These are phyloP conservation scores for Lasioglossum baleicum DNA, from an alignment of 1,140 invertebrate species.

Conservation along the genomic window DNA sequence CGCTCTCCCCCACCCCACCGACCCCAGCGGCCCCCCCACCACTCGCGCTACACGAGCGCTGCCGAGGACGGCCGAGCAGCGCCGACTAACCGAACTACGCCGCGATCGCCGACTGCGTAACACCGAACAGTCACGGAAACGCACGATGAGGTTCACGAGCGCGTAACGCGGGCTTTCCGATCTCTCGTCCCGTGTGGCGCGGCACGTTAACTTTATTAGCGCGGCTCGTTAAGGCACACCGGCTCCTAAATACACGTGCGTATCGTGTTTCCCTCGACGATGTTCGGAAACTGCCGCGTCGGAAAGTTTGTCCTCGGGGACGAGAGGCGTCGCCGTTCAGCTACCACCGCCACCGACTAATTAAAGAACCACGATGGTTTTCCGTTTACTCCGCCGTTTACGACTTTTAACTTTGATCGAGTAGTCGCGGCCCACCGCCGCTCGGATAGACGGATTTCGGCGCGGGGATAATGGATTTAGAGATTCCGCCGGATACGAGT, in stretches of 20 bases:
- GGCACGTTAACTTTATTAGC: conserved; percentile 66
- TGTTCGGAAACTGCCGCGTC: conserved; percentile 28
- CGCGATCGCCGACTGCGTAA: conserved; percentile 19
- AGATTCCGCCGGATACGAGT: neutral
- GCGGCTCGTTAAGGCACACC: conserved; percentile 62
- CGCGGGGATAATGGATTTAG: conserved; percentile 17
- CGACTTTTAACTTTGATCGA: conserved; percentile 26
- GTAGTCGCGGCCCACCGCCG: neutral
- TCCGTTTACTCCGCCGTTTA: conserved; percentile 35
- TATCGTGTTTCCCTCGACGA: conserved; percentile 57
- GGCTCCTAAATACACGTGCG: conserved; percentile 60
- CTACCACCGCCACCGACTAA: conserved; percentile 27
- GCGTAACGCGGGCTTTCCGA: conserved; percentile 58
- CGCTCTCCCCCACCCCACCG: conserved; percentile 56
- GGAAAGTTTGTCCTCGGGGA: conserved; percentile 29
- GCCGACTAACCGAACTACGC: neutral
- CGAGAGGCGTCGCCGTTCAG: neutral
- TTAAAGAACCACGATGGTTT: conserved; percentile 49
- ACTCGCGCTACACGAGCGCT: conserved; percentile 39
- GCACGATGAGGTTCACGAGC: conserved; percentile 28
- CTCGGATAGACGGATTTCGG: neutral
- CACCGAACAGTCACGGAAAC: conserved; percentile 30
- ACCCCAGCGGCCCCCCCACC: conserved; percentile 35
- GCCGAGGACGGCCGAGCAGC: neutral
- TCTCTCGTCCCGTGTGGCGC: conserved; percentile 52